Percentiles rank a stretch among this genome's conserved stretches.
These are phyloP conservation scores for Chironomus tentans DNA, from an alignment of 2,888 invertebrate species.

Conservation along the genomic window DNA sequence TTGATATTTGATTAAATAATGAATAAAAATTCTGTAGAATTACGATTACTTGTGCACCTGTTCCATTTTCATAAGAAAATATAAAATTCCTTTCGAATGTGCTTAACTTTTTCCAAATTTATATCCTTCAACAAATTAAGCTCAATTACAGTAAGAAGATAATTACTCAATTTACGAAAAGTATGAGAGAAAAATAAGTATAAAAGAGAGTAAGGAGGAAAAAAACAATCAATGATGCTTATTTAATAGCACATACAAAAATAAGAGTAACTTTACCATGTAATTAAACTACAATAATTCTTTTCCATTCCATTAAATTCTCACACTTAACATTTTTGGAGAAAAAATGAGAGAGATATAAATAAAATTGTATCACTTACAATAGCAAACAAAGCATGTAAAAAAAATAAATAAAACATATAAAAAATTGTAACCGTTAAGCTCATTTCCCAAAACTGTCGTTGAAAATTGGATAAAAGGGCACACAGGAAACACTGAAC, in stretches of 20 bases:
- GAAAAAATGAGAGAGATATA: background rate
- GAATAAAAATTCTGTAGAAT: too few species aligned
- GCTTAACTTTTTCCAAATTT: background rate
- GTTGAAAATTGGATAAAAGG: conserved; percentile 9
- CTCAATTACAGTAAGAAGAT: too few species aligned
- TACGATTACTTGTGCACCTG: too few species aligned
- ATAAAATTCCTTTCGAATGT: background rate
- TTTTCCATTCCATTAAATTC: background rate
- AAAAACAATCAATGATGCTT: too few species aligned
- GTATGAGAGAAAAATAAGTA: too few species aligned
- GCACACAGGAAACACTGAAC: background rate
- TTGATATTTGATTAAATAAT: too few species aligned
- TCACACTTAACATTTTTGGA: background rate
- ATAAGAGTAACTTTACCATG: background rate
- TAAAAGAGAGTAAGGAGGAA: too few species aligned
- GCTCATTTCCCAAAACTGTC: conserved; percentile 9
- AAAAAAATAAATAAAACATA: background rate
- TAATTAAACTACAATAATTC: background rate
- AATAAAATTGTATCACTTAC: background rate
- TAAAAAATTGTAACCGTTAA: background rate
- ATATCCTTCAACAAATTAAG: background rate
- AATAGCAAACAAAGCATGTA: background rate
- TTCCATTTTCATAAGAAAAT: background rate
- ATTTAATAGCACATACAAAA: too few species aligned
- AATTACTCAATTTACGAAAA: too few species aligned